These are phyloP conservation scores for Diloba caeruleocephala DNA, from an alignment of 2,888 invertebrate species.

Conservation along the genomic window DNA sequence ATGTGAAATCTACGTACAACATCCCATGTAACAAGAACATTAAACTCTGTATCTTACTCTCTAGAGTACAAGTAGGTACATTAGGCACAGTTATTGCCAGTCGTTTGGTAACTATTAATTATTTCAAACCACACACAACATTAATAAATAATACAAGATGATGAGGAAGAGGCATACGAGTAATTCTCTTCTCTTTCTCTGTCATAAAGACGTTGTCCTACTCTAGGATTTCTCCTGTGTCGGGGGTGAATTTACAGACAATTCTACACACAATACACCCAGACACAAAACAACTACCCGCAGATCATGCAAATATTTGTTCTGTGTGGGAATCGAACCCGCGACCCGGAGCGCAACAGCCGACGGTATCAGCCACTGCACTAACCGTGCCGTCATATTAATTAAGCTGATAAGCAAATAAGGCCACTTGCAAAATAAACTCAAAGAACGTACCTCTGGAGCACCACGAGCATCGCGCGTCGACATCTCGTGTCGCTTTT, in stretches of 20 bases:
- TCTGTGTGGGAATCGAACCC: too few species aligned
- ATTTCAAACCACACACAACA: constrained; percentile 5
- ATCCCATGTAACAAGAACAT: constrained; percentile 1
- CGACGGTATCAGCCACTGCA: too few species aligned
- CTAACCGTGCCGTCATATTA: too few species aligned
- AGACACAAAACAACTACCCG: too few species aligned
- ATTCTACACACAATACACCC: too few species aligned
- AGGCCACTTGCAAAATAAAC: constrained; percentile 31
- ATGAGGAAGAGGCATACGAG: constrained; percentile 16
- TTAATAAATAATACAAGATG: constrained; percentile 9
- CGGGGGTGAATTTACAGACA: too few species aligned
- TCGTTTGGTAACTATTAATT: constrained; percentile 13
- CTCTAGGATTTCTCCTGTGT: too few species aligned
- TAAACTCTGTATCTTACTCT: background rate
- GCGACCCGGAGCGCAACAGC: too few species aligned
- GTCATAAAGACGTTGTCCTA: too few species aligned
- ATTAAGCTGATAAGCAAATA: constrained; percentile 34
- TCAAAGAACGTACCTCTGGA: constrained; percentile 70
- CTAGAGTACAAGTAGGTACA: background rate
- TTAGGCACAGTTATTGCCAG: background rate
- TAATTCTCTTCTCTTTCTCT: too few species aligned
- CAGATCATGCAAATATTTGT: too few species aligned
- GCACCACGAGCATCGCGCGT: constrained; percentile 67
- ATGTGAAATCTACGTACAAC: constrained; percentile 15
- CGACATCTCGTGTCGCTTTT: constrained; percentile 67